Evolutionary conservation across 2,797 vertebrate genomes (phyloP).

Genomic region (Sebastes goodei): DNA sequence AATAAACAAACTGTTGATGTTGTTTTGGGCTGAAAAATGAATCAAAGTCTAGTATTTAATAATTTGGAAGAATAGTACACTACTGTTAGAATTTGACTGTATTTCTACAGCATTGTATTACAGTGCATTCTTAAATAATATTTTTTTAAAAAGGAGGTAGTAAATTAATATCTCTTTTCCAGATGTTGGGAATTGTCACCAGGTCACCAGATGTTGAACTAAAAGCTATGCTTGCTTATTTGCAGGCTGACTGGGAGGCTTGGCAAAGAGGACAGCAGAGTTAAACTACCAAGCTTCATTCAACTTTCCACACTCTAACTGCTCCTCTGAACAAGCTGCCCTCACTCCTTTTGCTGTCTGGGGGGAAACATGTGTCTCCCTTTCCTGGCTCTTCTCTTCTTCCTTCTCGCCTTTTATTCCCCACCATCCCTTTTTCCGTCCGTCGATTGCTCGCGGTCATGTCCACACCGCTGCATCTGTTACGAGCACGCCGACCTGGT

Average conservation of each 20-base stretch:
- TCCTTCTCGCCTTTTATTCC: slow-evolving; percentile 4
- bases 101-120: no score
- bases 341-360: background rate
- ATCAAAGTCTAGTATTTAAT: no score
- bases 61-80: no score
- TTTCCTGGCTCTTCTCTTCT: background rate
- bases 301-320: background rate
- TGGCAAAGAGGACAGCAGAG: background rate
- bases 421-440: background rate
- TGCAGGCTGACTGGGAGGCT: slow-evolving; percentile 2
- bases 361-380: slow-evolving; percentile 45
- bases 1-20: no score
- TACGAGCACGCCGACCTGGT: slow-evolving; percentile 76
- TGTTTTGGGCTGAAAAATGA: no score
- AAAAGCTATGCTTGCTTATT: background rate
- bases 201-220: background rate
- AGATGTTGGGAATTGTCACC: background rate
- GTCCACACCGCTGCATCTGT: slow-evolving; percentile 73
- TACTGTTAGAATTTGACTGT: no score
- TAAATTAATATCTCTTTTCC: background rate
- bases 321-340: background rate
- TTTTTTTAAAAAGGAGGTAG: background rate
- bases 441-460: slow-evolving; percentile 32
- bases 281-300: background rate
- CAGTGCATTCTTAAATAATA: background rate